Conservation (phyloP, 2,888 invertebrate species). For the Drosophila diplacantha region DNA sequence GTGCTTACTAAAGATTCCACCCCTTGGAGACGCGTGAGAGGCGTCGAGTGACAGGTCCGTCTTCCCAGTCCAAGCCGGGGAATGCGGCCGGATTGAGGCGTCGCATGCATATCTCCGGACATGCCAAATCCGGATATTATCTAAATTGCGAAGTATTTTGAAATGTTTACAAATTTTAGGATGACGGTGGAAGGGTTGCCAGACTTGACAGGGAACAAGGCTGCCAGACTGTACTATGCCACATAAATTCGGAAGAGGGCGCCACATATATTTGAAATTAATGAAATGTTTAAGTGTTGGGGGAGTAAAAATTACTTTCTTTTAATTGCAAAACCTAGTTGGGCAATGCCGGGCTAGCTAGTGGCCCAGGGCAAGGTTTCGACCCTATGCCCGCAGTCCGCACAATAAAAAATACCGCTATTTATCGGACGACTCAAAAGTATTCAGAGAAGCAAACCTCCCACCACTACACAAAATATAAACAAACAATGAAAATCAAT, state of each 20-base stretch:
- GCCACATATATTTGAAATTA: background rate
- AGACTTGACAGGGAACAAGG: background rate
- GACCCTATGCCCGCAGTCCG: too few species aligned
- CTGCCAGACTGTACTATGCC: background rate
- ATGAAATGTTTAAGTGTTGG: background rate
- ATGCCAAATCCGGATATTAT: slow-evolving; percentile 23
- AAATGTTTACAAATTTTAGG: slow-evolving; percentile 9
- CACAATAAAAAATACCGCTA: too few species aligned
- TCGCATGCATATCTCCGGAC: slow-evolving; percentile 36
- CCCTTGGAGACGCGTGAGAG: slow-evolving; percentile 28
- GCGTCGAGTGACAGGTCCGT: slow-evolving; percentile 38
- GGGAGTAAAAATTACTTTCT: background rate
- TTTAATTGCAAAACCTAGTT: background rate
- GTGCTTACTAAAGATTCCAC: slow-evolving; percentile 4
- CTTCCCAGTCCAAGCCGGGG: slow-evolving; percentile 27
- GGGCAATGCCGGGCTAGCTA: too few species aligned
- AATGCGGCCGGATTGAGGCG: slow-evolving; percentile 52
- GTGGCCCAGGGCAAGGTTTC: too few species aligned
- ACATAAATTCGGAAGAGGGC: background rate
- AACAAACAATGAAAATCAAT: too few species aligned
- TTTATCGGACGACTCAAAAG: too few species aligned
- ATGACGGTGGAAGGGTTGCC: background rate
- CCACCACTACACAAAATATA: too few species aligned
- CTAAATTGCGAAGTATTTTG: background rate
- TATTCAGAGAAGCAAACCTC: too few species aligned